Percentiles rank a stretch among this genome's conserved stretches.
Evolutionary conservation across 2,797 vertebrate species (phyloP).

Genomic region (Limosa lapponica): DNA sequence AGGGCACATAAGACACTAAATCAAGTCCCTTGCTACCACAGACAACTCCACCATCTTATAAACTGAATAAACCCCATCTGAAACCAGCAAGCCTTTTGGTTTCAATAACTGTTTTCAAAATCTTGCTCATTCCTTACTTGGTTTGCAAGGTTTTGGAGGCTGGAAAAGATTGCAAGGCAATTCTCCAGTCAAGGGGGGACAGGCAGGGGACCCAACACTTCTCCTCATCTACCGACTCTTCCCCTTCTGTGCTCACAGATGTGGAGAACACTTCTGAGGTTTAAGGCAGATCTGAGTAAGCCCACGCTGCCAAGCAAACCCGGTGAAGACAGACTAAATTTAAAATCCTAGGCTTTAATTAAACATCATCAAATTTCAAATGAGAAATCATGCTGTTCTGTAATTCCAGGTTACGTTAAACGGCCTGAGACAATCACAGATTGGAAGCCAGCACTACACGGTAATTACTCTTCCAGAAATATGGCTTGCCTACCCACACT

Average conservation of each 20-base stretch:
- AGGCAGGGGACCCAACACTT: background rate
- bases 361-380: conserved; percentile 63
- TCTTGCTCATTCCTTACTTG: background rate
- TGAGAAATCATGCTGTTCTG: conserved; percentile 67
- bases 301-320: conserved; percentile 35
- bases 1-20: background rate
- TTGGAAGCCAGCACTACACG: conserved; percentile 51
- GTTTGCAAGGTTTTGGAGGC: background rate
- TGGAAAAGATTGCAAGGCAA: conserved; percentile 2
- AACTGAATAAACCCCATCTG: background rate
- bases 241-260: conserved; percentile 6
- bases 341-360: conserved; percentile 64
- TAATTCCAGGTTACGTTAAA: conserved; percentile 68
- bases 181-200: background rate
- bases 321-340: conserved; percentile 55
- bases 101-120: background rate
- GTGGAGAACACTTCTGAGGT: conserved; percentile 9
- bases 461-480: conserved; percentile 76
- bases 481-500: conserved; percentile 55
- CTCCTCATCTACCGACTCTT: background rate
- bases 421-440: conserved; percentile 58
- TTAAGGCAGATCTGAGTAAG: conserved; percentile 24
- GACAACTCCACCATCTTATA: background rate
- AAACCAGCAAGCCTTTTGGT: background rate
- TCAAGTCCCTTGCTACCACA: background rate